Evolutionary conservation across 2,113 vertebrate genomes (phyloP).

Genomic region (Gobius niger): DNA sequence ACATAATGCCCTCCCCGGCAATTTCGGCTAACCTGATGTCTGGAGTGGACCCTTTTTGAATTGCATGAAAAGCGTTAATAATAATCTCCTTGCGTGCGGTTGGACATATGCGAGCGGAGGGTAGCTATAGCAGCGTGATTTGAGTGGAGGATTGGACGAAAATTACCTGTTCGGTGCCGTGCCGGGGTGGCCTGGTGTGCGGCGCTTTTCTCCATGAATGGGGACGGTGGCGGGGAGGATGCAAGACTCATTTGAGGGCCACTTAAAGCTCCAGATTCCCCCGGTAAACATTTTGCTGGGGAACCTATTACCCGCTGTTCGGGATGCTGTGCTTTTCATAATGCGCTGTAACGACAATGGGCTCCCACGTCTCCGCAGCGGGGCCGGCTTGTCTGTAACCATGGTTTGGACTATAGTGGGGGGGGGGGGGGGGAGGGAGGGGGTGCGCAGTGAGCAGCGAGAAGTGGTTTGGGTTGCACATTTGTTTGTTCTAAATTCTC

Average conservation of each 20-base stretch:
- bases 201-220: slow-evolving; percentile 50
- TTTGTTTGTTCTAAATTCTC: slow-evolving; percentile 34
- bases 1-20: slow-evolving; percentile 24
- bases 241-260: slow-evolving; percentile 47
- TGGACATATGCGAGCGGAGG: slow-evolving; percentile 45
- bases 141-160: slow-evolving; percentile 51
- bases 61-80: slow-evolving; percentile 25
- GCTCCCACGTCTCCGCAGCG: slow-evolving; percentile 26
- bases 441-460: slow-evolving; percentile 17
- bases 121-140: slow-evolving; percentile 44
- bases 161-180: slow-evolving; percentile 59
- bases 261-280: slow-evolving; percentile 46
- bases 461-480: slow-evolving; percentile 19
- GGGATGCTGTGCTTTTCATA: slow-evolving; percentile 50
- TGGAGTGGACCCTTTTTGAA: slow-evolving; percentile 49
- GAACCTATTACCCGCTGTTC: slow-evolving; percentile 53
- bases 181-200: slow-evolving; percentile 31
- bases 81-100: slow-evolving; percentile 46
- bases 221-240: slow-evolving; percentile 41
- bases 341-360: slow-evolving; percentile 37
- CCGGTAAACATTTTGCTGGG: slow-evolving; percentile 50
- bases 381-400: slow-evolving; percentile 28
- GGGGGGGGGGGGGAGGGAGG: neutral
- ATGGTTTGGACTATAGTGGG: neutral
- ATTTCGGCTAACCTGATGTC: slow-evolving; percentile 57